These are phyloP conservation scores for Petrolisthes cinctipes DNA, from an alignment of 2,888 invertebrate genomes.

Conservation along the genomic window DNA sequence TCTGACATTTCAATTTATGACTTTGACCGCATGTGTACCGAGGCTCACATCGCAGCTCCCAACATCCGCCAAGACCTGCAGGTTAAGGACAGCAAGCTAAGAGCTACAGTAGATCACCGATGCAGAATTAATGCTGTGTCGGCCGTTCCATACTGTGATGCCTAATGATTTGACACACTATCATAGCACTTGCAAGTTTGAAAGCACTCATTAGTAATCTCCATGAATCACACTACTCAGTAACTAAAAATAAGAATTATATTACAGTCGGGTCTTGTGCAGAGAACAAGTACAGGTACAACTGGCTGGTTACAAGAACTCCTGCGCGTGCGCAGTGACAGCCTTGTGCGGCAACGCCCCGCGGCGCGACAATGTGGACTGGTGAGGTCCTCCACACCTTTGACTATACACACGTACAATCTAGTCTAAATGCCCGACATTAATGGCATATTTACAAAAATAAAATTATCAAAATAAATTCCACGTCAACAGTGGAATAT, in stretches of 20 bases:
- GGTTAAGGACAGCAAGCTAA: conserved; percentile 45
- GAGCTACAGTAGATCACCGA: conserved; percentile 38
- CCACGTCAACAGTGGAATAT: conserved; percentile 38
- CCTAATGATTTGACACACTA: conserved; percentile 58
- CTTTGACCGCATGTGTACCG: no score
- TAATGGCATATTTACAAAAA: conserved; percentile 62
- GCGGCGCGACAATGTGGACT: conserved; percentile 8
- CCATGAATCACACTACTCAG: conserved; percentile 51
- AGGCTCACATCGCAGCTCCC: no score
- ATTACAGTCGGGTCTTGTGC: conserved; percentile 60
- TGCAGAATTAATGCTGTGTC: conserved; percentile 51
- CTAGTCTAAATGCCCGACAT: conserved; percentile 63
- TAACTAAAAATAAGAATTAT: conserved; percentile 55
- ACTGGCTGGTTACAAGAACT: conserved; percentile 56
- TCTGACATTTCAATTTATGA: no score
- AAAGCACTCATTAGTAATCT: conserved; percentile 60
- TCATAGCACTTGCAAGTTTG: conserved; percentile 62
- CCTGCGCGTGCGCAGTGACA: conserved; percentile 38
- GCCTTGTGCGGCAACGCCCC: not conserved
- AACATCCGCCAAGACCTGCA: not conserved
- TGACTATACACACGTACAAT: conserved; percentile 53
- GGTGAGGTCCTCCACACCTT: conserved; percentile 44
- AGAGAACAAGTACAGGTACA: conserved; percentile 61
- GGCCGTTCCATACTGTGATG: conserved; percentile 39
- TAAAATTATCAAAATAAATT: conserved; percentile 48